A percentile compares a stretch with the other conserved stretches of the same genome.
phyloP scores from a whole-genome alignment of 2,113 vertebrate species.

The Gallinago jamesoni region DNA sequence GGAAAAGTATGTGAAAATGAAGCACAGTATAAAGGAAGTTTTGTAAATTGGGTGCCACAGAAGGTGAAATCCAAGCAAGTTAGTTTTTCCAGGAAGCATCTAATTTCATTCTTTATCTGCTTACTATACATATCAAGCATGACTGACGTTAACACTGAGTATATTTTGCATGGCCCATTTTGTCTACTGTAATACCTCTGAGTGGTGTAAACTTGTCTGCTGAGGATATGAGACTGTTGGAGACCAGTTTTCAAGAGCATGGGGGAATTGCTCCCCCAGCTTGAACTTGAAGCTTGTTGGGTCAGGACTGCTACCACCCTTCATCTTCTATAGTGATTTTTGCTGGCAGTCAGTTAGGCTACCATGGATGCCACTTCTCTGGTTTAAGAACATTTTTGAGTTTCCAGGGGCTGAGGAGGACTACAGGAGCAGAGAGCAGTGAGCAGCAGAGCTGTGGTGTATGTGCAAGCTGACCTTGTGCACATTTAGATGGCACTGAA shows the following conservation, averaged over 20 bases:
- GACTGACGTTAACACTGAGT: not conserved
- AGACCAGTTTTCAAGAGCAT: not conserved
- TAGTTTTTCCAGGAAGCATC: not conserved
- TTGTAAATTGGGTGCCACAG: not conserved
- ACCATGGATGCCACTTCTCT: not conserved
- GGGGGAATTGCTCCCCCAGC: not conserved
- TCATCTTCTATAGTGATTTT: not conserved
- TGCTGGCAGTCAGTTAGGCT: not conserved
- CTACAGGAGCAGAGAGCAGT: not conserved
- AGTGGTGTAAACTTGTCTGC: not conserved
- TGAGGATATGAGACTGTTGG: not conserved
- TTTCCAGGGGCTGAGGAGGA: not conserved
- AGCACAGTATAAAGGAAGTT: not conserved
- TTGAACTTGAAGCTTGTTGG: not conserved
- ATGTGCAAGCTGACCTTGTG: not conserved
- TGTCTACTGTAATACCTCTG: accelerated
- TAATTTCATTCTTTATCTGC: not conserved
- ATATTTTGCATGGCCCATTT: not conserved
- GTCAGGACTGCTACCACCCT: not conserved
- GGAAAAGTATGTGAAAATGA: constrained; percentile 11
- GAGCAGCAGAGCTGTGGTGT: not conserved
- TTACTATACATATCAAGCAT: not conserved
- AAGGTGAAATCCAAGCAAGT: constrained; percentile 17
- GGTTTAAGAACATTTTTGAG: not conserved
- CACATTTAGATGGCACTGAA: not conserved